A percentile compares a stretch with the other conserved stretches of the same genome.
phyloP scores from a whole-genome alignment of 2,113 vertebrate genomes.

The Electrona antarctica region DNA sequence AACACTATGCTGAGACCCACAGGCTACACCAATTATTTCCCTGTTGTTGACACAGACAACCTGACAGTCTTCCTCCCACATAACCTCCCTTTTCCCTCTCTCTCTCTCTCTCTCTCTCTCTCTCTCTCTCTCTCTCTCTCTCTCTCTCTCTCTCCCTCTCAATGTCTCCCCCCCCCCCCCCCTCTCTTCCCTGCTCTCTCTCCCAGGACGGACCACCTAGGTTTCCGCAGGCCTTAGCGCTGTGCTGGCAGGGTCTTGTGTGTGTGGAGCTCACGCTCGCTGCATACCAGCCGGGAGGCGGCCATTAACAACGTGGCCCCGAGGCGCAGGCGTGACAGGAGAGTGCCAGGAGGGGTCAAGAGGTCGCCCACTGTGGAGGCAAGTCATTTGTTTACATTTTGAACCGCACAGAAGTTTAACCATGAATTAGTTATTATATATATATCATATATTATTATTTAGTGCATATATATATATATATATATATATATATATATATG shows the following conservation, averaged over 20 bases:
- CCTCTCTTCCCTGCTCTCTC: conserved; percentile 42
- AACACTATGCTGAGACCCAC: conserved; percentile 33
- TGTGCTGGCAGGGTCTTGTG: conserved; percentile 50
- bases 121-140: conserved; percentile 26
- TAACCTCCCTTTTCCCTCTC: conserved; percentile 36
- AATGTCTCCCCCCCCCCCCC: conserved; percentile 25
- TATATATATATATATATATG: no score
- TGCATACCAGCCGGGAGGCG: conserved; percentile 62
- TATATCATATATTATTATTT: no score
- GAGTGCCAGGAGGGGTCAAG: conserved; percentile 40
- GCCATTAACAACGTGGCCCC: conserved; percentile 58
- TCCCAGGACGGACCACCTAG: conserved; percentile 71
- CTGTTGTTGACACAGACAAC: conserved; percentile 76
- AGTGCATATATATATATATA: no score
- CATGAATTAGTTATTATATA: background rate
- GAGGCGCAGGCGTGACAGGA: conserved; percentile 47
- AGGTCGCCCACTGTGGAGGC: conserved; percentile 41
- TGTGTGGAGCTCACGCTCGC: conserved; percentile 53
- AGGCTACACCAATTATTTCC: conserved; percentile 69
- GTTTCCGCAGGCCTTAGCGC: conserved; percentile 48
- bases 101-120: no score
- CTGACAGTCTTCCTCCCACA: conserved; percentile 70
- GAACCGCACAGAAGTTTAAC: conserved; percentile 3
- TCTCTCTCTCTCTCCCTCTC: conserved; percentile 54
- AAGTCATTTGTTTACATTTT: conserved; percentile 52